These are phyloP conservation scores for Melitaea athalia DNA, from an alignment of 2,888 invertebrate species.

Conservation along the genomic window DNA sequence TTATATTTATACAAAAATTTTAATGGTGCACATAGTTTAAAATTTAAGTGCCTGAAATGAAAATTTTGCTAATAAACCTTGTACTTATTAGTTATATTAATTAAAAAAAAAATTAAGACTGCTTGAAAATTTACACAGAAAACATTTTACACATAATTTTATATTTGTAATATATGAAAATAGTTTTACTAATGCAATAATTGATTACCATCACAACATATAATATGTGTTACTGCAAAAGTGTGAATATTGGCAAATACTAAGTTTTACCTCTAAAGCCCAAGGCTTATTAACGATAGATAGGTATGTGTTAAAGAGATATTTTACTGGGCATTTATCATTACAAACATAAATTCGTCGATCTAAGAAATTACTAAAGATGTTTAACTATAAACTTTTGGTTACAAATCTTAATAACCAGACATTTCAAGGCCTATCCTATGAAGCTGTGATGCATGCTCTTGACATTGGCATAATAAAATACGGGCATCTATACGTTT, in stretches of 20 bases:
- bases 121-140: background rate
- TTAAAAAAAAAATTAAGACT: background rate
- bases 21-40: conserved; percentile 7
- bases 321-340: too few species aligned
- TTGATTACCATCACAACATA: too few species aligned
- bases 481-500: too few species aligned
- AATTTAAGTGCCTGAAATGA: background rate
- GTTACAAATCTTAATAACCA: too few species aligned
- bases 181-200: background rate
- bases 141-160: background rate
- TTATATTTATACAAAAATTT: background rate
- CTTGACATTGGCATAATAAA: too few species aligned
- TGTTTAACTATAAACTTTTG: too few species aligned
- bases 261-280: background rate
- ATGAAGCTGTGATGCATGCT: too few species aligned
- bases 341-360: too few species aligned
- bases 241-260: background rate
- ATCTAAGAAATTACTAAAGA: too few species aligned
- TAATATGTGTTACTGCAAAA: too few species aligned
- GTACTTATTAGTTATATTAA: background rate
- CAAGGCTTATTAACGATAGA: background rate
- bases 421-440: too few species aligned
- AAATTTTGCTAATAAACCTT: background rate
- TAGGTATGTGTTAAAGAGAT: too few species aligned
- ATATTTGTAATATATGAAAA: background rate